Evolutionary conservation across 2,797 vertebrate species (phyloP).

Genomic region (Tamandua tetradactyla): DNA sequence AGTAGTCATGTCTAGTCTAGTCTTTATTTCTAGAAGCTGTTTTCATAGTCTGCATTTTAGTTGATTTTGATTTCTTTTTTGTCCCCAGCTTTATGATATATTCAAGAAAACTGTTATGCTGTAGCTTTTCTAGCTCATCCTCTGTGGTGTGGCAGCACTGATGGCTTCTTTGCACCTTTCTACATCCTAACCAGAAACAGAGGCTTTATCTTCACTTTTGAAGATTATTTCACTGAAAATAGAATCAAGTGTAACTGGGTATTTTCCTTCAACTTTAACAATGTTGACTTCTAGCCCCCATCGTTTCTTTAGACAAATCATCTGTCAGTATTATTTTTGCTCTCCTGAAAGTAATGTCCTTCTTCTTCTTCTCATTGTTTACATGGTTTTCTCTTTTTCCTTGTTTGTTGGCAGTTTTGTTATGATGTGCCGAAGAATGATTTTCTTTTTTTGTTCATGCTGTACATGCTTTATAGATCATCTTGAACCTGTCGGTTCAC

Average conservation of each 20-base stretch:
- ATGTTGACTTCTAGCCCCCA: neutral
- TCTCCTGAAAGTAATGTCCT: neutral
- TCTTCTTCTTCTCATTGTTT: neutral
- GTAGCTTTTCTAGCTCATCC: too few relatives aligned
- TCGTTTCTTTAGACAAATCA: neutral
- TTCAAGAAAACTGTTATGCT: too few relatives aligned
- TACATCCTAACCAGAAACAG: too few relatives aligned
- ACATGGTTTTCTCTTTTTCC: neutral
- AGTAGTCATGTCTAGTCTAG: too few relatives aligned
- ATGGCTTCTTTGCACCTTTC: too few relatives aligned
- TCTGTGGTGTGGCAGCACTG: too few relatives aligned
- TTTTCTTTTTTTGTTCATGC: neutral
- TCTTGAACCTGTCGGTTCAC: neutral
- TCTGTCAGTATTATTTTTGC: neutral
- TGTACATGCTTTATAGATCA: neutral
- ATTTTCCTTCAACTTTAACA: neutral
- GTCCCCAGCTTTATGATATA: too few relatives aligned
- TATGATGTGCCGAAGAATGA: neutral
- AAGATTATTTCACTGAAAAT: too few relatives aligned
- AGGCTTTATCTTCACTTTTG: too few relatives aligned
- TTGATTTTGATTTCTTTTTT: too few relatives aligned
- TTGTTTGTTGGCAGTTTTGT: neutral
- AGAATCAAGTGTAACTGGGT: neutral
- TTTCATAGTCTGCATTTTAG: too few relatives aligned
- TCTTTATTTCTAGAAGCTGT: too few relatives aligned